phyloP scores from a whole-genome alignment of 2,113 vertebrate species.

The Engystomops pustulosus region DNA sequence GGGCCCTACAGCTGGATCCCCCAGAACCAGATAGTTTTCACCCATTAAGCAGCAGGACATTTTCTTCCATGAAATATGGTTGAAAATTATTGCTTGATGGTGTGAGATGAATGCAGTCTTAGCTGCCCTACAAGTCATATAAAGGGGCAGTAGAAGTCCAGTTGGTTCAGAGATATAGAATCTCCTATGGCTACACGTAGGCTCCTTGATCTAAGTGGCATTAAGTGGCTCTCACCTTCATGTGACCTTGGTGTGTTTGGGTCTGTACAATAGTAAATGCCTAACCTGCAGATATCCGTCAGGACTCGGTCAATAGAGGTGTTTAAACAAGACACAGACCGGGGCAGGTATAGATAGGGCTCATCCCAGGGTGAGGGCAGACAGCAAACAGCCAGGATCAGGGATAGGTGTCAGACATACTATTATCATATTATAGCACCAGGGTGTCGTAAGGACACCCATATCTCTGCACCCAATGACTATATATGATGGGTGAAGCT shows the following conservation, averaged over 20 bases:
- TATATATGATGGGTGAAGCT: neutral
- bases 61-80: too few species aligned
- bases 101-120: too few species aligned
- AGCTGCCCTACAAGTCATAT: neutral
- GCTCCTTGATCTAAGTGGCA: neutral
- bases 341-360: neutral
- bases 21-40: too few species aligned
- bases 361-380: neutral
- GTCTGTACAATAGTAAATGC: neutral
- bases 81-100: too few species aligned
- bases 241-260: conserved; percentile 11
- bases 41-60: too few species aligned
- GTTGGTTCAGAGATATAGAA: too few species aligned
- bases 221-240: conserved; percentile 5
- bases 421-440: too few species aligned
- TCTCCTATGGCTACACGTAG: neutral
- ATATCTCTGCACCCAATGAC: too few species aligned
- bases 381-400: neutral
- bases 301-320: neutral
- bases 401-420: neutral
- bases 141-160: too few species aligned
- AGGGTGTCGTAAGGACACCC: too few species aligned
- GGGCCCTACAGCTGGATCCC: too few species aligned
- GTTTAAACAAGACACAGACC: conserved; percentile 2
- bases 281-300: neutral